Evolutionary conservation across 35 echinoderm and acorn worm species (phyloP).

Genomic region (Lytechinus variegatus): DNA sequence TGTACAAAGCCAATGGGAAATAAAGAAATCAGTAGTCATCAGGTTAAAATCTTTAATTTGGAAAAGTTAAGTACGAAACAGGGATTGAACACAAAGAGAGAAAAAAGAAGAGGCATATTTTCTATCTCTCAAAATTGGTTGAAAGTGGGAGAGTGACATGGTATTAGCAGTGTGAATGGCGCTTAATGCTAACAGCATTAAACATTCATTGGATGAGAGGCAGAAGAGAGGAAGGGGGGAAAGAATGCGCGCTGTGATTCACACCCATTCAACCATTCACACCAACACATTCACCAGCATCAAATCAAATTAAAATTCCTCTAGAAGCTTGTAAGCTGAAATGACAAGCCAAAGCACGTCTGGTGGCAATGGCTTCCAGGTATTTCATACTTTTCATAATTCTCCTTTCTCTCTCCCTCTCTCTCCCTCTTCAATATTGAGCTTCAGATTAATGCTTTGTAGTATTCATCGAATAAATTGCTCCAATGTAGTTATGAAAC

Average conservation of each 20-base stretch:
- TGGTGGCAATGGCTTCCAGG: neutral
- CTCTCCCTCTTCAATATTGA: neutral
- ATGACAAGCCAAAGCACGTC: neutral
- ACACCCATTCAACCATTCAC: neutral
- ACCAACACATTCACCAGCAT: neutral
- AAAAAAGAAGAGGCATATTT: no score
- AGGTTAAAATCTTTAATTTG: no score
- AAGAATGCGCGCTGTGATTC: conserved; percentile 9
- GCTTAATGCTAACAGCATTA: neutral
- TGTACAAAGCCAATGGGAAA: no score
- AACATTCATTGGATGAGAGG: neutral
- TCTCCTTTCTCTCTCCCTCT: no score
- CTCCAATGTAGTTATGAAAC: neutral
- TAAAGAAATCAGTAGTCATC: no score
- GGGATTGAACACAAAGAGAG: no score
- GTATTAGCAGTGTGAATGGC: neutral
- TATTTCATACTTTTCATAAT: neutral
- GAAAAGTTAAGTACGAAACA: no score
- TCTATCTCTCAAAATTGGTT: neutral
- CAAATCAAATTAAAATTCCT: conserved; percentile 15
- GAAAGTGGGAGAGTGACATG: neutral
- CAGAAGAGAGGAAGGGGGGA: neutral
- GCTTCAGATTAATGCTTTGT: neutral
- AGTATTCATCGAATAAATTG: neutral
- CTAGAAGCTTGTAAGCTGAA: neutral